Conservation (phyloP, 2,888 invertebrate species). For the Meiosimyza decipiens region DNA sequence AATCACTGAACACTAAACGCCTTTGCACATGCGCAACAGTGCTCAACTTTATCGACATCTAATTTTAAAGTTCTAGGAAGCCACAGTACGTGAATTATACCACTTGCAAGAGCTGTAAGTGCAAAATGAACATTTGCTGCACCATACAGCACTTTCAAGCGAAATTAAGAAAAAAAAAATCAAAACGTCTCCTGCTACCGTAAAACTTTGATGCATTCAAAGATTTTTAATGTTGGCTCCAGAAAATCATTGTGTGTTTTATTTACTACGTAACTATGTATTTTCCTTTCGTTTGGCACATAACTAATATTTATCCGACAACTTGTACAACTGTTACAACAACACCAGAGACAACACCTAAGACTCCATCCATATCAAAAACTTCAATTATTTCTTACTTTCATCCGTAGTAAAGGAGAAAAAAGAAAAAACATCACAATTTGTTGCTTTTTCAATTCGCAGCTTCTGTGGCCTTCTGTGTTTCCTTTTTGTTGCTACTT, state of each 20-base stretch:
- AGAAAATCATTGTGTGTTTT: slow-evolving; percentile 10
- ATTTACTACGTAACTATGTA: neutral
- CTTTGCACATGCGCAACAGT: slow-evolving; percentile 15
- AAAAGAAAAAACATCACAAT: too few relatives aligned
- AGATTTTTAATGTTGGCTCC: neutral
- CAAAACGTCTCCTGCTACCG: neutral
- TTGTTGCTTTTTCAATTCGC: too few relatives aligned
- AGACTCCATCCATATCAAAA: neutral
- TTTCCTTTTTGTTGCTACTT: too few relatives aligned
- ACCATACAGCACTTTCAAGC: slow-evolving; percentile 16
- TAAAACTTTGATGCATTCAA: slow-evolving; percentile 11
- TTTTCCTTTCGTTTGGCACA: slow-evolving; percentile 34
- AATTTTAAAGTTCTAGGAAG: slow-evolving; percentile 31
- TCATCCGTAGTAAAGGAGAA: too few relatives aligned
- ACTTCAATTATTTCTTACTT: neutral
- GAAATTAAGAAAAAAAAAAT: slow-evolving; percentile 11
- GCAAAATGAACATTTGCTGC: slow-evolving; percentile 10
- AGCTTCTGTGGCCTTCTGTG: too few relatives aligned
- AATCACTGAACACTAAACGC: neutral
- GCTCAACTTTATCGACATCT: slow-evolving; percentile 16
- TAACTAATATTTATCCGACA: slow-evolving; percentile 25
- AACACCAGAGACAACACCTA: neutral
- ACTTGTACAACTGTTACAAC: neutral
- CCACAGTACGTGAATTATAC: slow-evolving; percentile 2
- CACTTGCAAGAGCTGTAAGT: slow-evolving; percentile 11